phyloP scores from a whole-genome alignment of 2,113 vertebrate species.

The Eurypyga helias region DNA sequence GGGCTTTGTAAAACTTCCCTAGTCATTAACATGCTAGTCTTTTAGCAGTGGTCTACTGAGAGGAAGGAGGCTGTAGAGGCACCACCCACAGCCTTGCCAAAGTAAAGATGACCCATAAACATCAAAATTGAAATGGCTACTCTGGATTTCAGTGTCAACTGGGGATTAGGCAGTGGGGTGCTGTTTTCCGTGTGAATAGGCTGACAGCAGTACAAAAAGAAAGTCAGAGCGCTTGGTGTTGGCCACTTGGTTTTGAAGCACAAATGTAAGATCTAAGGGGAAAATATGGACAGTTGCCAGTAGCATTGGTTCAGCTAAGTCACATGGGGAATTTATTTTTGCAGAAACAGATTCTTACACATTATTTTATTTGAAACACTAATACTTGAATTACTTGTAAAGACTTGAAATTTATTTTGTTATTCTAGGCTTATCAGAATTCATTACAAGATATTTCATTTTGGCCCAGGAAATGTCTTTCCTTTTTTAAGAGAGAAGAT shows the following conservation, averaged over 20 bases:
- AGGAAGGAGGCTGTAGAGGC: neutral
- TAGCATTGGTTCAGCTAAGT: neutral
- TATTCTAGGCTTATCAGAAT: slow-evolving; percentile 64
- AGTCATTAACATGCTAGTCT: neutral
- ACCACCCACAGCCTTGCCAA: neutral
- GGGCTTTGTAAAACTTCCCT: neutral
- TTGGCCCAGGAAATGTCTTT: slow-evolving; percentile 40
- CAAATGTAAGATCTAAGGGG: neutral
- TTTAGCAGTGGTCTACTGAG: neutral
- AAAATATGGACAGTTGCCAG: slow-evolving; percentile 24
- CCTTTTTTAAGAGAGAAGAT: slow-evolving; percentile 67
- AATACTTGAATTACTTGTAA: slow-evolving; percentile 67
- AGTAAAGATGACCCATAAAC: neutral
- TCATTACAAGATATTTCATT: slow-evolving; percentile 44
- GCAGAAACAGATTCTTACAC: slow-evolving; percentile 22
- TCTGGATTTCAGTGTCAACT: slow-evolving; percentile 30
- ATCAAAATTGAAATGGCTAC: neutral
- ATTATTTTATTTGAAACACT: slow-evolving; percentile 58
- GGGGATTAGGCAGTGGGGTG: neutral
- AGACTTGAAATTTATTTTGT: slow-evolving; percentile 61
- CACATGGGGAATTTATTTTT: slow-evolving; percentile 22
- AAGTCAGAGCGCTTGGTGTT: neutral
- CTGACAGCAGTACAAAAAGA: slow-evolving; percentile 20
- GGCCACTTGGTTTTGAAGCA: neutral
- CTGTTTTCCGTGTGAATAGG: slow-evolving; percentile 25